Conservation (phyloP, 2,113 vertebrate species). For the Rhodinocichla rosea region DNA sequence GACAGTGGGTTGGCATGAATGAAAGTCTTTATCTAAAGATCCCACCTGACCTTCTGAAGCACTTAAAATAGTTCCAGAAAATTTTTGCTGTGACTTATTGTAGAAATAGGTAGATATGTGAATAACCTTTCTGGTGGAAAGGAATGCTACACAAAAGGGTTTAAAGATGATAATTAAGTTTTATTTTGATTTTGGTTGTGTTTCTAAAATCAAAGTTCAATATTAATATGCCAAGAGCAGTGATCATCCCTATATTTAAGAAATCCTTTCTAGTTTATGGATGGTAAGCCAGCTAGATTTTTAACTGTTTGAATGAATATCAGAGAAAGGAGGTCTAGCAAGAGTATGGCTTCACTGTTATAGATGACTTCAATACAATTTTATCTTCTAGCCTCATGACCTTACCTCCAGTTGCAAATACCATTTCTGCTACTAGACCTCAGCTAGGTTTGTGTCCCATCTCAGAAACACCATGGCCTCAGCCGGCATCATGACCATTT, state of each 20-base stretch:
- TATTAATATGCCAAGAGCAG: background rate
- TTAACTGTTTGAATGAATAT: background rate
- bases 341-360: background rate
- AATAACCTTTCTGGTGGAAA: constrained; percentile 53
- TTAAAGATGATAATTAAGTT: background rate
- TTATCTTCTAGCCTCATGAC: background rate
- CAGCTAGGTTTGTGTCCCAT: background rate
- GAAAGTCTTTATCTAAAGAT: constrained; percentile 22
- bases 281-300: background rate
- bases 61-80: constrained; percentile 63
- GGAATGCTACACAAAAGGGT: background rate
- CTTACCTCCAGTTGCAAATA: background rate
- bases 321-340: background rate
- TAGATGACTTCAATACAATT: background rate
- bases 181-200: background rate
- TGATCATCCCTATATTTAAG: background rate
- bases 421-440: background rate
- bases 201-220: background rate
- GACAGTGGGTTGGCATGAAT: constrained; percentile 23
- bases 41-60: background rate
- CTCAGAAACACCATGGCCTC: background rate
- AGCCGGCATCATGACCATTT: background rate
- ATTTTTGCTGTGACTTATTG: constrained; percentile 46
- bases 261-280: background rate
- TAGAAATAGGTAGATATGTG: constrained; percentile 39